Conservation (phyloP, 2,888 invertebrate genomes). For the Agriopis marginaria region DNA sequence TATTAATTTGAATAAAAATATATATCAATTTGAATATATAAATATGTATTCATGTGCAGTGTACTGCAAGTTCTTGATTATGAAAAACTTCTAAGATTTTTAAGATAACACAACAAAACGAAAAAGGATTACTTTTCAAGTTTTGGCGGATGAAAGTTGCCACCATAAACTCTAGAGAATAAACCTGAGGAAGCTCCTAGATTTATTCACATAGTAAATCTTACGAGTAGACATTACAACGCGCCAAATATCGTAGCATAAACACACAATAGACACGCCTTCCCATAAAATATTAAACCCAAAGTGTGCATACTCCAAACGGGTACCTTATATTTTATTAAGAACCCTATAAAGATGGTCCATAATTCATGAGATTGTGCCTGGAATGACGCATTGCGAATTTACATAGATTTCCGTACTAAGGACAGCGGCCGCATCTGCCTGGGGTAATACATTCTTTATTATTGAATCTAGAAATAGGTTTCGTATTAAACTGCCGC, state of each 20-base stretch:
- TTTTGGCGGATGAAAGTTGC: too few relatives aligned
- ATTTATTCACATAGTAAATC: constrained; percentile 16
- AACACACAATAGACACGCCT: constrained; percentile 32
- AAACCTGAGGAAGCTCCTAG: not conserved
- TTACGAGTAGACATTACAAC: not conserved
- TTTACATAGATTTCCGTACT: constrained; percentile 74
- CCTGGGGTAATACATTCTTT: constrained; percentile 69
- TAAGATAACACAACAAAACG: too few relatives aligned
- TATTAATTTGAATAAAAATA: too few relatives aligned
- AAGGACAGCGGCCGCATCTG: constrained; percentile 70
- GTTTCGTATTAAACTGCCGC: constrained; percentile 51
- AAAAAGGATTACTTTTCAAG: too few relatives aligned
- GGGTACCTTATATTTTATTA: constrained; percentile 42
- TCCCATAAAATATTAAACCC: constrained; percentile 36
- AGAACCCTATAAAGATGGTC: constrained; percentile 53
- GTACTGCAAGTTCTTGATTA: too few relatives aligned
- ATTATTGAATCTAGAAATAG: constrained; percentile 67
- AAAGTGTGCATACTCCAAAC: constrained; percentile 27
- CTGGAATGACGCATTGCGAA: constrained; percentile 74
- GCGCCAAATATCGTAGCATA: constrained; percentile 15
- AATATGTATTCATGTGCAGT: too few relatives aligned
- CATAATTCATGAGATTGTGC: constrained; percentile 75
- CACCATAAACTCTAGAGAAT: too few relatives aligned
- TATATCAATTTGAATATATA: too few relatives aligned
- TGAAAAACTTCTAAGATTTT: too few relatives aligned